Percentiles rank a stretch among this genome's conserved stretches.
Evolutionary conservation across 2,888 invertebrate species (phyloP).

Genomic region (Lysandra bellargus): DNA sequence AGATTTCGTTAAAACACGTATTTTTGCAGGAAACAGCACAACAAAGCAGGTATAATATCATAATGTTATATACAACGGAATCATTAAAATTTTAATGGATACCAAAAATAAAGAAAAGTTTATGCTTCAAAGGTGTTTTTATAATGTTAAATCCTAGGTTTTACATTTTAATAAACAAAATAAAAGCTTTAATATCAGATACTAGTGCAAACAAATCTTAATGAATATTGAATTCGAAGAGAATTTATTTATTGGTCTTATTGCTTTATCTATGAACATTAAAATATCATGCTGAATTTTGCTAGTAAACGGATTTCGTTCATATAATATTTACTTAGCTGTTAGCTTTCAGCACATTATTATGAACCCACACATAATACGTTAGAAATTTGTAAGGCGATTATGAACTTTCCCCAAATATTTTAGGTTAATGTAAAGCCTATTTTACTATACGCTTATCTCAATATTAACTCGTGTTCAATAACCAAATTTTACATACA

Average conservation of each 20-base stretch:
- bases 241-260: neutral
- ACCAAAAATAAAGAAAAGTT: neutral
- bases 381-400: neutral
- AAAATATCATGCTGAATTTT: neutral
- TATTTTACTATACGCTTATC: neutral
- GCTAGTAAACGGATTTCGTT: neutral
- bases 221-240: neutral
- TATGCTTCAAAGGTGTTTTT: neutral
- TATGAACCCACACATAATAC: neutral
- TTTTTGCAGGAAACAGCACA: neutral
- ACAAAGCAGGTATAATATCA: no score
- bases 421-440: neutral
- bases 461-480: neutral
- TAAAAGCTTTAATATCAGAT: neutral
- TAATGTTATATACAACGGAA: no score
- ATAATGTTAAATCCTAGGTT: neutral
- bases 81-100: neutral
- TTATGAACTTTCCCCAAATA: constrained; percentile 20
- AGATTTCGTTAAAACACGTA: neutral
- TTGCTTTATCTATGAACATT: neutral
- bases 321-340: neutral
- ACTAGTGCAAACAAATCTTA: neutral
- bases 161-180: neutral
- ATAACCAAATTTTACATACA: neutral
- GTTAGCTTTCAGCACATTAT: neutral